phyloP scores from a whole-genome alignment of 1,140 invertebrate genomes.

The Pinna nobilis region DNA sequence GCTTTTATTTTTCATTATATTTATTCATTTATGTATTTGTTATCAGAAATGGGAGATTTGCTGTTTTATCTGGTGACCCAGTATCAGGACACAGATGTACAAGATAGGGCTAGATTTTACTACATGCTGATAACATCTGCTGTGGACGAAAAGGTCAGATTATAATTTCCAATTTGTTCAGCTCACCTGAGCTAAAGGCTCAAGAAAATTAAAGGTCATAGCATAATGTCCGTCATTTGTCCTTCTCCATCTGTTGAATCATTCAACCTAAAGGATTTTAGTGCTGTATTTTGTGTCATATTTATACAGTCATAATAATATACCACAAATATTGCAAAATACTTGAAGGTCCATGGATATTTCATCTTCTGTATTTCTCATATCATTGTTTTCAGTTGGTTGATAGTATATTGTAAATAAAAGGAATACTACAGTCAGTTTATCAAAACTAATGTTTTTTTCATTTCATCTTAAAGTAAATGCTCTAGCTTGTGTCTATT shows the following conservation, averaged over 20 bases:
- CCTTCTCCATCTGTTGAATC: neutral
- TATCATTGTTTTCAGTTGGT: neutral
- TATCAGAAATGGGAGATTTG: slow-evolving; percentile 62
- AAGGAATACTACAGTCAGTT: neutral
- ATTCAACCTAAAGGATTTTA: neutral
- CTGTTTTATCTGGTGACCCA: slow-evolving; percentile 53
- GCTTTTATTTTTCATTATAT: too few relatives aligned
- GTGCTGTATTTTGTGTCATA: neutral
- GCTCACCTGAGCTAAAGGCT: too few relatives aligned
- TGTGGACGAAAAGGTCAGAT: slow-evolving; percentile 57
- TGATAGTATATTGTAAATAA: neutral
- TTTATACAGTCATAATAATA: neutral
- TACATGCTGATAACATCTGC: slow-evolving; percentile 58
- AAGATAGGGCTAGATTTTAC: slow-evolving; percentile 60
- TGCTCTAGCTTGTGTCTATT: neutral
- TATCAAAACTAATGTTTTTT: too few relatives aligned
- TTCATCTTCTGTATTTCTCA: too few relatives aligned
- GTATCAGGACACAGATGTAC: slow-evolving; percentile 59
- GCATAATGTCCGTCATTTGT: too few relatives aligned
- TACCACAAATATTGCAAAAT: neutral
- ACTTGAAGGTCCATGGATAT: neutral
- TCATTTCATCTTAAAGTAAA: too few relatives aligned
- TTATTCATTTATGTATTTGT: too few relatives aligned
- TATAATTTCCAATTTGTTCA: too few relatives aligned
- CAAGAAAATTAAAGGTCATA: neutral